phyloP scores from a whole-genome alignment of 1,140 invertebrate genomes.

The Phocides pigmalion region DNA sequence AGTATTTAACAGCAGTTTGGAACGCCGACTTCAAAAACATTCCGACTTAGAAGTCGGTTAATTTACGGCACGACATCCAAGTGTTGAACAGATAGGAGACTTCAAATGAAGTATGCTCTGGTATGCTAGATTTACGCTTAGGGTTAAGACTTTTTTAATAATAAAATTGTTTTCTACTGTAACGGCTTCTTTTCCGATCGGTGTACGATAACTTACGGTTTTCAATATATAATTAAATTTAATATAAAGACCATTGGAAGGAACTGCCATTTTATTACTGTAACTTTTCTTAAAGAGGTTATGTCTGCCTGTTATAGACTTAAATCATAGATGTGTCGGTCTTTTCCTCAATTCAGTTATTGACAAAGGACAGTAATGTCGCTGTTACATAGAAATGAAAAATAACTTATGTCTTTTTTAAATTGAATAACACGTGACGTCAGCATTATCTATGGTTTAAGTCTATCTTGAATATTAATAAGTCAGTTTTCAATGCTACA shows the following conservation, averaged over 20 bases:
- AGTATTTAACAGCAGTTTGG: too few species aligned
- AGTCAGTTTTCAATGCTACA: constrained; percentile 14
- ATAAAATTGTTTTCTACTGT: constrained; percentile 77
- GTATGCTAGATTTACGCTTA: constrained; percentile 76
- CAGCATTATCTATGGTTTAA: too few species aligned
- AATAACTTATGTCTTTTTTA: too few species aligned
- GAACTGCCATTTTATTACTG: constrained; percentile 74
- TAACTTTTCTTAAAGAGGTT: constrained; percentile 38
- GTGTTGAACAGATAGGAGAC: constrained; percentile 60
- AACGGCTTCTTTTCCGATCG: constrained; percentile 77
- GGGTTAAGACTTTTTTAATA: constrained; percentile 80
- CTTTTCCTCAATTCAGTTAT: too few species aligned
- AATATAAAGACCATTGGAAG: constrained; percentile 74
- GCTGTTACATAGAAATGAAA: too few species aligned
- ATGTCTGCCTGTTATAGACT: neutral
- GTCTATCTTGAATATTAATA: too few species aligned
- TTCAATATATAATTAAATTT: constrained; percentile 66
- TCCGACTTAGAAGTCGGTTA: neutral
- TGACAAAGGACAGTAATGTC: too few species aligned
- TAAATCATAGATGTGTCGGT: too few species aligned
- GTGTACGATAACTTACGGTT: constrained; percentile 67
- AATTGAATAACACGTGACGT: too few species aligned
- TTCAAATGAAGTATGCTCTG: constrained; percentile 60
- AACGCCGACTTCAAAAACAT: too few species aligned
- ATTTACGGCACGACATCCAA: constrained; percentile 31